Evolutionary conservation across 2,797 vertebrate genomes (phyloP), one percentile per base, ranked within the genome.

Genomic region (Muscicapa comitata): DNA sequence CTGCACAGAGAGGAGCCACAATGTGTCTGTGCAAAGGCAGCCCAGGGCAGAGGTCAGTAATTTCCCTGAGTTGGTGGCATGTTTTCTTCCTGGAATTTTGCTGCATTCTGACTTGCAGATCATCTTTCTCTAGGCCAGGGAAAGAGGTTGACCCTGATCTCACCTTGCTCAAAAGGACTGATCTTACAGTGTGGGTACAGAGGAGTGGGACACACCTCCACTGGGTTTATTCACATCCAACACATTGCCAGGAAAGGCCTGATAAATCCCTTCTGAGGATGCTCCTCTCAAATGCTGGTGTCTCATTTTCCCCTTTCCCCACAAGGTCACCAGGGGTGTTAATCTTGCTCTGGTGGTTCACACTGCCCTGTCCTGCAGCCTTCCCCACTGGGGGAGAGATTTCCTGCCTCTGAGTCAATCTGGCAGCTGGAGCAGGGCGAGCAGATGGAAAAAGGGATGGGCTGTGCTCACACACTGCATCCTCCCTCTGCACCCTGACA

Each of bases 321-420:
- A 28, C 1, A 10, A 63, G 48, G 15, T 63, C 40, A 3, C 81
- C 85, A 33, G 11, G 14, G 9, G n/a, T 26, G 18, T 42, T 72
- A 35, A 80, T 81, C 85, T 66, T 29, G 33, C 75, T 50, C 31
- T 40, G 53, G 55, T 54, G 74, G 70, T n/a, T 95, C 61, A 11
- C 1, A 0, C 31, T 1, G 3, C 76, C 61, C 82, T 47, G 84
- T 43, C 51, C 77, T 8, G 38, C 63, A 57, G 50, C 67, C 35
- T 51, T 90, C 77, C 82, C 38, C 5, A 1, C 26, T 13, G 63
- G 43, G 72, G 73, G 55, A 90, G 86, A 88, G 47, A 43, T 15
- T 86, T 95, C 92, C 90, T 83, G 82, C 3, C 2, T 38, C 43
- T 93, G 95, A 96, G 33, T 96, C 96, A 96, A 77, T 17, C 73